phyloP scores from a whole-genome alignment of 2,888 invertebrate species.

The Pomacea canaliculata region DNA sequence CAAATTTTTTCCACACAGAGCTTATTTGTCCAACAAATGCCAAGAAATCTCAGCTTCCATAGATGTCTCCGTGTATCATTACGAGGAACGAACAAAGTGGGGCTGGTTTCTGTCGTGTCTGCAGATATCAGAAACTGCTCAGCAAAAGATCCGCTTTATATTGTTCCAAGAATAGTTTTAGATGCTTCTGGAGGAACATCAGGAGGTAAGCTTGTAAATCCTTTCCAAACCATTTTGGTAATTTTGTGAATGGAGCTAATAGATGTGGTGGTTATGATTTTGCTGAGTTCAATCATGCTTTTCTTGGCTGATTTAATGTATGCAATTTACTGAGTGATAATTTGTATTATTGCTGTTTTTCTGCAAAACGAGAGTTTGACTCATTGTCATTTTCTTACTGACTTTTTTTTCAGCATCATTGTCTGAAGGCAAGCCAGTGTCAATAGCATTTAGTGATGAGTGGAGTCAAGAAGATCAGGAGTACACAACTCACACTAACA shows the following conservation, averaged over 20 bases:
- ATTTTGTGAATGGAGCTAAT: too few species aligned
- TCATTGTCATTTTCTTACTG: too few species aligned
- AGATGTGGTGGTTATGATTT: too few species aligned
- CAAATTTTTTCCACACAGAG: conserved; percentile 24
- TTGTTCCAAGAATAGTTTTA: conserved; percentile 36
- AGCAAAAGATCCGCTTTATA: conserved; percentile 34
- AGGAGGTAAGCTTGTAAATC: not conserved
- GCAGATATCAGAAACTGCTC: conserved; percentile 36
- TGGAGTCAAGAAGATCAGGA: conserved; percentile 29
- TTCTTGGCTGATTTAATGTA: too few species aligned
- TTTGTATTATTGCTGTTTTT: not conserved
- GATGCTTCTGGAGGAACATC: conserved; percentile 35
- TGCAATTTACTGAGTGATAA: too few species aligned
- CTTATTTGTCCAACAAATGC: conserved; percentile 28
- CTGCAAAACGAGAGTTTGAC: not conserved
- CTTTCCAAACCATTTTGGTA: too few species aligned
- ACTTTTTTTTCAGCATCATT: not conserved
- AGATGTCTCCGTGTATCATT: conserved; percentile 36
- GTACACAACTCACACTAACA: conserved; percentile 36
- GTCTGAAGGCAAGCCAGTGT: conserved; percentile 14
- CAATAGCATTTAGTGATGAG: conserved; percentile 23
- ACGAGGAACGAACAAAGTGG: conserved; percentile 37
- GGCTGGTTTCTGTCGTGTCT: conserved; percentile 30
- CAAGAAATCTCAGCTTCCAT: conserved; percentile 33
- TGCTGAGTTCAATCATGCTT: too few species aligned